A percentile compares a stretch with the other conserved stretches of the same genome.
Evolutionary conservation across 2,113 vertebrate genomes (phyloP).

Genomic region (Carassius carassius): DNA sequence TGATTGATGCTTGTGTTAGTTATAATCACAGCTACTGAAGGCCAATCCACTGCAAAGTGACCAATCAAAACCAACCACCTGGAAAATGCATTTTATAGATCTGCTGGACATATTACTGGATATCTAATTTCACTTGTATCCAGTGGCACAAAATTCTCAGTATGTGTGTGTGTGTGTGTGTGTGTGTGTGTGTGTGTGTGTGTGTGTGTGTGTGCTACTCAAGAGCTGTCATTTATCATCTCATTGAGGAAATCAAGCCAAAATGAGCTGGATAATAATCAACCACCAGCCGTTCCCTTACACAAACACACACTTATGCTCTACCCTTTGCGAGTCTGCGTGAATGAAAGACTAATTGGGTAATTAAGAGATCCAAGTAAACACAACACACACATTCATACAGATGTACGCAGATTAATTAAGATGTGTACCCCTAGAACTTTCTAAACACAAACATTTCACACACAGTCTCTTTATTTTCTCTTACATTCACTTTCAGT

Average conservation of each 20-base stretch:
- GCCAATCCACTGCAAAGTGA: not conserved
- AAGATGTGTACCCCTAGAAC: not conserved
- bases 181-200: not conserved
- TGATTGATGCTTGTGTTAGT: not conserved
- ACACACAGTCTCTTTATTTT: not conserved
- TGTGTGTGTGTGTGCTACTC: not conserved
- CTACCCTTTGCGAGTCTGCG: slow-evolving; percentile 17
- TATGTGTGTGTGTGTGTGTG: not conserved
- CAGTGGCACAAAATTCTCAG: not conserved
- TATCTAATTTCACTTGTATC: slow-evolving; percentile 16
- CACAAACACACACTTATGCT: slow-evolving; percentile 24
- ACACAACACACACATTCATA: slow-evolving; percentile 15
- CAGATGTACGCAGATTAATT: not conserved
- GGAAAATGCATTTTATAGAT: not conserved
- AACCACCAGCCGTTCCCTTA: slow-evolving; percentile 2
- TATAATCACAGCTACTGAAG: slow-evolving; percentile 11
- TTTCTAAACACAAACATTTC: not conserved
- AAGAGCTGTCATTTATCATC: slow-evolving; percentile 47
- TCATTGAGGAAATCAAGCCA: slow-evolving; percentile 43
- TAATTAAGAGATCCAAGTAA: slow-evolving; percentile 31
- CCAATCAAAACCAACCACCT: slow-evolving; percentile 16
- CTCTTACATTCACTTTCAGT: not conserved
- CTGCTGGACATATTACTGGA: not conserved
- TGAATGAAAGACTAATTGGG: slow-evolving; percentile 32
- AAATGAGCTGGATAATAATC: slow-evolving; percentile 45